These are phyloP conservation scores for Trypoxylus dichotomus DNA, from an alignment of 1,140 invertebrate species.

Conservation along the genomic window DNA sequence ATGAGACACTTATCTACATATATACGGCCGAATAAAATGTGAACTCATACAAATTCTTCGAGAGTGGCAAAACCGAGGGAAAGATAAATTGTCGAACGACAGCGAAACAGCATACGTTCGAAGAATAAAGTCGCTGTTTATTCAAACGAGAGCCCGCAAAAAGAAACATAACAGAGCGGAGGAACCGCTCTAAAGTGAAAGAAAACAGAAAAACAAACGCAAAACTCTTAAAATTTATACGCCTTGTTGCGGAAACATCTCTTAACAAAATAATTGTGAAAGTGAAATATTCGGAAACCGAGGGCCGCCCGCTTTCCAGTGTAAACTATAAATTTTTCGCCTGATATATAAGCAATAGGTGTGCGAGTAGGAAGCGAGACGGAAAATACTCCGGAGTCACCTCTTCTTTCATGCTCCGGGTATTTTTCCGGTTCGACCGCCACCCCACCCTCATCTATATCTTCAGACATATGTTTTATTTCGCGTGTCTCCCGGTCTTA, in stretches of 20 bases:
- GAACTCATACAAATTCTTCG: neutral
- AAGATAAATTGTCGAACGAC: neutral
- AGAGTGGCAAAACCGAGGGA: neutral
- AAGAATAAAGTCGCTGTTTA: neutral
- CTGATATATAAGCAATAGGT: slow-evolving; percentile 31
- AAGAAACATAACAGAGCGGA: neutral
- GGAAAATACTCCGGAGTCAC: slow-evolving; percentile 37
- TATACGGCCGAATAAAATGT: neutral
- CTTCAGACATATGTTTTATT: slow-evolving; percentile 46
- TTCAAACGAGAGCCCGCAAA: neutral
- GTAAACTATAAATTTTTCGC: slow-evolving; percentile 37
- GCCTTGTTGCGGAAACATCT: neutral
- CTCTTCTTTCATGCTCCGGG: slow-evolving; percentile 43
- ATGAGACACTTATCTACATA: too few relatives aligned
- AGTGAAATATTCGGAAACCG: slow-evolving; percentile 18
- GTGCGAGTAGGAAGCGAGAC: slow-evolving; percentile 30
- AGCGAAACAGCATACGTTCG: neutral
- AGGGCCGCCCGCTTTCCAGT: slow-evolving; percentile 24
- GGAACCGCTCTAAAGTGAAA: slow-evolving; percentile 4
- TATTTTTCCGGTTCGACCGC: slow-evolving; percentile 39
- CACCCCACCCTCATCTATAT: slow-evolving; percentile 40
- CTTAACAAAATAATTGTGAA: slow-evolving; percentile 25
- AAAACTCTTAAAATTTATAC: slow-evolving; percentile 16
- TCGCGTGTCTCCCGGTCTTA: slow-evolving; percentile 27
- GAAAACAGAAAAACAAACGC: slow-evolving; percentile 20